These are phyloP conservation scores for Pseudopodoces humilis DNA, from an alignment of 2,113 vertebrate genomes.

Conservation along the genomic window DNA sequence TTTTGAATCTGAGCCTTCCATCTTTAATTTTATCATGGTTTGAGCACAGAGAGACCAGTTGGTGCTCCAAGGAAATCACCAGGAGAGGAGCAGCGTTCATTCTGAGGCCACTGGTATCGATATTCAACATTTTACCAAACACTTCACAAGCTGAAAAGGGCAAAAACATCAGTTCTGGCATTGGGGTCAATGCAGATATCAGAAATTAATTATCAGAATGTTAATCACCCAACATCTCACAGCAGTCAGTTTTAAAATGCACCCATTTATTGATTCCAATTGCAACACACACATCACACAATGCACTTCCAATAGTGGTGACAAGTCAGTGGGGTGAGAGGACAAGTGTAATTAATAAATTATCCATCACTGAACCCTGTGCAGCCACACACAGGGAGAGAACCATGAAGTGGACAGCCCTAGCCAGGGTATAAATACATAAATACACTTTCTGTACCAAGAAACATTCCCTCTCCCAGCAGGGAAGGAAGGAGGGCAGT, in stretches of 20 bases:
- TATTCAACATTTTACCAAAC: neutral
- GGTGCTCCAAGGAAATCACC: neutral
- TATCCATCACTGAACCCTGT: neutral
- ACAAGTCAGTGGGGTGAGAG: neutral
- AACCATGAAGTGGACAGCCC: neutral
- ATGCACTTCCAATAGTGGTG: neutral
- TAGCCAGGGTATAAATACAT: too few species aligned
- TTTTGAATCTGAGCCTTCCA: neutral
- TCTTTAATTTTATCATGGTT: neutral
- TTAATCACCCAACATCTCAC: neutral
- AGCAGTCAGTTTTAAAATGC: neutral
- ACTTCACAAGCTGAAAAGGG: neutral
- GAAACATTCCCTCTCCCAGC: too few species aligned
- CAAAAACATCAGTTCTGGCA: neutral
- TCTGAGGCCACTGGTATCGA: neutral
- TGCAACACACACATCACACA: neutral
- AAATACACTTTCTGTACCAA: neutral
- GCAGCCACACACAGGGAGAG: neutral
- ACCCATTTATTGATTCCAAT: constrained; percentile 1
- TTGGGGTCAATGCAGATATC: neutral
- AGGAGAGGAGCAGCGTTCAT: neutral
- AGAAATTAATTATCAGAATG: neutral
- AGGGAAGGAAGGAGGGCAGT: too few species aligned
- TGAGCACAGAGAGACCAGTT: neutral
- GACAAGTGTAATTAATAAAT: neutral